These are phyloP conservation scores for Prosapia bicincta DNA, from an alignment of 2,888 invertebrate genomes.

Conservation along the genomic window DNA sequence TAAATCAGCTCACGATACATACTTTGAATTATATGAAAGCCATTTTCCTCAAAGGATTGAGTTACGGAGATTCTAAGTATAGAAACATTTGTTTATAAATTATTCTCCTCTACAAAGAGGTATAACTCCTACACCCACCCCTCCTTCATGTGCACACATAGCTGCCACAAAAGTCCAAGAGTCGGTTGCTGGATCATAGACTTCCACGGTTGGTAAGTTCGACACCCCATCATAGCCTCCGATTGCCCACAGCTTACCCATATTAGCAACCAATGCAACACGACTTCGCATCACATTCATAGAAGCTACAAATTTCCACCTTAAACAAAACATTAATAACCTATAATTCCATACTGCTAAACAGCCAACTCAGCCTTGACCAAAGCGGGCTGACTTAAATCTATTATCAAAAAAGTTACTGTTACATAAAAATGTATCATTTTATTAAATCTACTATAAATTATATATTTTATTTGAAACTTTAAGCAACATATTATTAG, in stretches of 20 bases:
- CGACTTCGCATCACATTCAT: constrained; percentile 81
- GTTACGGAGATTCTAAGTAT: not conserved
- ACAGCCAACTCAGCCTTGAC: too few species aligned
- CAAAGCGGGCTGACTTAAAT: too few species aligned
- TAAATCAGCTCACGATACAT: too few species aligned
- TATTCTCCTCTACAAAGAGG: constrained; percentile 47
- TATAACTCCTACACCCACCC: constrained; percentile 84
- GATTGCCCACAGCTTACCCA: constrained; percentile 79
- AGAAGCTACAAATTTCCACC: constrained; percentile 71
- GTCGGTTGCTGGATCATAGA: constrained; percentile 70
- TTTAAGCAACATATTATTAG: too few species aligned
- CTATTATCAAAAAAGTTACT: too few species aligned
- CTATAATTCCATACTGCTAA: constrained; percentile 2
- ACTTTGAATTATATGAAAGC: too few species aligned
- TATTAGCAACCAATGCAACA: constrained; percentile 77
- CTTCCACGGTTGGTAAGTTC: constrained; percentile 80
- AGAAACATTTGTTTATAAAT: too few species aligned
- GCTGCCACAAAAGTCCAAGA: constrained; percentile 69
- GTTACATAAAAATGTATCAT: too few species aligned
- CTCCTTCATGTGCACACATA: constrained; percentile 86
- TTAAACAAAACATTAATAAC: constrained; percentile 40
- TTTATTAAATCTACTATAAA: too few species aligned
- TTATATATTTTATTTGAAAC: too few species aligned
- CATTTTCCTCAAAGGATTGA: too few species aligned
- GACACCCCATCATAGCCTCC: constrained; percentile 77